Conservation (phyloP, 2,797 vertebrate genomes). For the Betta splendens region DNA sequence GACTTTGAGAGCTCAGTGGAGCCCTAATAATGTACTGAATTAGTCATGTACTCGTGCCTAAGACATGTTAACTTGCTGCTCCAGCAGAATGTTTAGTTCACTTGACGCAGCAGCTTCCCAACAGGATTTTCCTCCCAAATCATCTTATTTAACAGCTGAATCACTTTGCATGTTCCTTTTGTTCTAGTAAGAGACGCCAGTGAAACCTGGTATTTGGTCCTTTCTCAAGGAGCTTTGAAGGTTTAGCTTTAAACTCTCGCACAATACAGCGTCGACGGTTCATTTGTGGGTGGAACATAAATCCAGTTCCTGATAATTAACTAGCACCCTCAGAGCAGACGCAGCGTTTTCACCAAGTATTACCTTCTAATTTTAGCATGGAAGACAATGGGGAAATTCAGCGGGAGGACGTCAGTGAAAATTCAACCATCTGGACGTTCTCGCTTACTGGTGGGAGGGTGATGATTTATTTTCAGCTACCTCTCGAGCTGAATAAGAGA, state of each 20-base stretch:
- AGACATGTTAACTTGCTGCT: slow-evolving; percentile 8
- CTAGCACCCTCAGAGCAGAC: slow-evolving; percentile 67
- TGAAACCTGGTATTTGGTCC: slow-evolving; percentile 32
- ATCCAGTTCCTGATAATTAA: slow-evolving; percentile 71
- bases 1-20: slow-evolving; percentile 25
- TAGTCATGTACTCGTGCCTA: slow-evolving; percentile 31
- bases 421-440: slow-evolving; percentile 75
- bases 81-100: slow-evolving; percentile 15
- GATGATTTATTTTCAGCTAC: slow-evolving; percentile 73
- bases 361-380: slow-evolving; percentile 74
- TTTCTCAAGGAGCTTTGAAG: slow-evolving; percentile 31
- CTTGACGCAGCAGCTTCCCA: too few relatives aligned
- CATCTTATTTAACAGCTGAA: background rate
- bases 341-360: slow-evolving; percentile 68
- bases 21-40: slow-evolving; percentile 15
- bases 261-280: slow-evolving; percentile 31
- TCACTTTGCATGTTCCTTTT: slow-evolving; percentile 6
- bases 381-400: slow-evolving; percentile 77
- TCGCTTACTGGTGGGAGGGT: slow-evolving; percentile 66
- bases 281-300: slow-evolving; percentile 65
- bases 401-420: slow-evolving; percentile 66
- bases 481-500: slow-evolving; percentile 65
- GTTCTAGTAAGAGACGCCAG: slow-evolving; percentile 10
- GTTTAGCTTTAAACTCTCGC: slow-evolving; percentile 37
- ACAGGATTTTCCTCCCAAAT: slow-evolving; percentile 9